Base-by-base conservation (phyloP, 2,113 vertebrate species). In the Natator depressus region DNA sequence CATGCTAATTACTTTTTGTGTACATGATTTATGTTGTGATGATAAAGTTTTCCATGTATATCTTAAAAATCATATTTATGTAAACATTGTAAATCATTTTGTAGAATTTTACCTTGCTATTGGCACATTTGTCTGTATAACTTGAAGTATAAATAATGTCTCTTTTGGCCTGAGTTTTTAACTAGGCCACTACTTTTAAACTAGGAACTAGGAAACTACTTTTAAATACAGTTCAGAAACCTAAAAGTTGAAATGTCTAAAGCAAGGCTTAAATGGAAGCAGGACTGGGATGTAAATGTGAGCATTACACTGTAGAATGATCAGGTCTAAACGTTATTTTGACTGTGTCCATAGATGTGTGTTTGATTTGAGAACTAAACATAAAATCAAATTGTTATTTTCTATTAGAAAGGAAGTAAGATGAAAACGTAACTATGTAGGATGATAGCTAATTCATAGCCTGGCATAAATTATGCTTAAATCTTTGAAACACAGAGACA, bases 241-340 rank as follows among this genome's bases (percentile, higher is more conserved):
- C 46, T 84, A 20, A 14, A 9, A 11, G 10, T 55, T 91, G 25
- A 82, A 72, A 57, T 25, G 25, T 29, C 13, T 46, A 27, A 50
- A 78, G 3, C 9, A 2, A 31, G 38, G 55, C 82, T 57, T 84
- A 31, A 78, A 85, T 91, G 20, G 0, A 0, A 92, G 93, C 50
- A 86, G 35, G 46, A 27, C 0, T 85, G 83, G 42, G 62, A 95
- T 88, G 46, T 81, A 87, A 84, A 90, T 87, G 84, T 75, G 86
- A 92, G 89, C 62, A 95, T 47, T 2, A 19, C 35, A 55, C 54
- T 7, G 2, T 80, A 78, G 62, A n/a, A 53, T 1, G 1, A 35
- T 80, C 42, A 65, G 42, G 13, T 78, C 72, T 27, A 94, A 35
- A 17, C 24, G 78, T 83, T 14, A 20, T 72, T 88, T 86, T 78